Evolutionary conservation across 2,113 vertebrate species (phyloP).

Genomic region (Dromaius novaehollandiae): DNA sequence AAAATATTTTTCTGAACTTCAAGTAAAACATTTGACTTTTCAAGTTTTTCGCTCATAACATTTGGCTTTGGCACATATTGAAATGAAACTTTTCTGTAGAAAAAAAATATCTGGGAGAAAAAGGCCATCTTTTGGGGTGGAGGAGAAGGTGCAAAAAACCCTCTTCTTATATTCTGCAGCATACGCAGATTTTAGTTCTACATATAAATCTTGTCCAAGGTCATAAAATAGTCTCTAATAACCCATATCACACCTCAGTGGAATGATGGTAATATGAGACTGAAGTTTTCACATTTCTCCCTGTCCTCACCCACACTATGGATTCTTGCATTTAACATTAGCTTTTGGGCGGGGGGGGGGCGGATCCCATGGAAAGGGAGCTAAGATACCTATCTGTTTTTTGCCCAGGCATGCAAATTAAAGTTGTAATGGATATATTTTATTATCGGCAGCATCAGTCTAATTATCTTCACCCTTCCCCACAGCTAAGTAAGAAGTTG

Average conservation of each 20-base stretch:
- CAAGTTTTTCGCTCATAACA: background rate
- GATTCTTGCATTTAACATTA: background rate
- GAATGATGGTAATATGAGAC: background rate
- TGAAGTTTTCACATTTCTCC: background rate
- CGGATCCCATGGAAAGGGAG: background rate
- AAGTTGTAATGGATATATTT: background rate
- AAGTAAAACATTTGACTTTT: background rate
- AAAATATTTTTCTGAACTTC: background rate
- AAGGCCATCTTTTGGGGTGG: background rate
- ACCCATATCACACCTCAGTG: background rate
- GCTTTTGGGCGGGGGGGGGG: background rate
- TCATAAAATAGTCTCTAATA: background rate
- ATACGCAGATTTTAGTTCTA: background rate
- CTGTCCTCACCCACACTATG: background rate
- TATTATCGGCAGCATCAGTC: constrained; percentile 14
- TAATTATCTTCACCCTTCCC: constrained; percentile 31
- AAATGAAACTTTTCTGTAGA: background rate
- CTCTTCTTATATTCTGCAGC: background rate
- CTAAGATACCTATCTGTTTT: background rate
- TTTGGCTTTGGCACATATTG: background rate
- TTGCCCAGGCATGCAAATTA: background rate
- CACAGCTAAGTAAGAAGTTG: constrained; percentile 28
- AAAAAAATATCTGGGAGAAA: background rate
- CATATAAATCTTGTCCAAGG: background rate
- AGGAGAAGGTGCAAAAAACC: background rate